Evolutionary conservation across 2,113 vertebrate species (phyloP), one percentile per base, ranked within the genome.

Genomic region (Stegastes partitus): DNA sequence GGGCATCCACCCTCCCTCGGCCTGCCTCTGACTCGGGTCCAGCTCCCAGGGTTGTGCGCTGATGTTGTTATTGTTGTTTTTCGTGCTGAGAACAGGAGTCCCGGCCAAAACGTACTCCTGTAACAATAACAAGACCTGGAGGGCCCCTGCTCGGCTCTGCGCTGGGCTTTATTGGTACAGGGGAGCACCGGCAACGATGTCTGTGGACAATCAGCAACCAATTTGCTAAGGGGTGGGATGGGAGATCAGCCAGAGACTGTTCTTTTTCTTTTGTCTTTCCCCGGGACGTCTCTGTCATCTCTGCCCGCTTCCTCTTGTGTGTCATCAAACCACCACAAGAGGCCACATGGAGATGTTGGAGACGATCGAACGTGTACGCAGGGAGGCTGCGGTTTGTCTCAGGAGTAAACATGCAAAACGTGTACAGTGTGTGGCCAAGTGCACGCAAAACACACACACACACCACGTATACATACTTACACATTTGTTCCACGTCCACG

Each of bases 21-120:
- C 25, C 82, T 75, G 81, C 77, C 72, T 87, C 85, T 86, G 86
- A 87, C 84, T 85, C 1, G 51, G 57, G 68, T 92, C 91, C 90
- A 90, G 88, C 86, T 91, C 81, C 73, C 37, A 74, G 78, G 85
- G 85, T 78, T 86, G 82, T 87, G 81, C 79, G 79, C 84, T 93
- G 85, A 90, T 93, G 91, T 89, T 93, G 81, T 93, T 95, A 81
- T 93, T 91, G 87, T 93, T 89, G 90, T 91, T 92, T 89, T 90
- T 85, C 82, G 26, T 83, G 87, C 82, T 83, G 82, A 84, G 86
- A 90, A 5, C 71, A 80, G 67, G 77, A 86, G 74, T 54, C 61
- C 76, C 23, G 5, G 91, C 91, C 91, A 93, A 91, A 92, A 89
- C 14, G 71, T 80, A 85, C 90, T 94, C 88, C 69, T 70, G 61